phyloP scores from a whole-genome alignment of 37 sponge, comb jelly and placozoan genomes.

The Chondrilla cf. caribensis region DNA sequence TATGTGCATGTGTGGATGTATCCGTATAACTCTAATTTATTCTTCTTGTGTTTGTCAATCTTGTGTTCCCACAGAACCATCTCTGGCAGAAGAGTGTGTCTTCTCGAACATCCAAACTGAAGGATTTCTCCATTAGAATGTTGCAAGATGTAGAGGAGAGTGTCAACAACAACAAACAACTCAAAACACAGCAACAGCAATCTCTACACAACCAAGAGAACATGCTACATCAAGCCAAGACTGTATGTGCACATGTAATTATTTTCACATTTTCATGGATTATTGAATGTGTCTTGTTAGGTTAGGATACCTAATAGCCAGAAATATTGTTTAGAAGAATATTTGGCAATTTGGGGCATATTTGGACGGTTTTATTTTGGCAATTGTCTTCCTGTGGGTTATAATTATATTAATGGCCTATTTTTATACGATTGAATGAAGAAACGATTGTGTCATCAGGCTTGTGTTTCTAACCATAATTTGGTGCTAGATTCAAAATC shows the following conservation, averaged over 20 bases:
- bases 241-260: background rate
- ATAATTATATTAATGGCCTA: too few species aligned
- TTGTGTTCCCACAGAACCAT: constrained; percentile 4
- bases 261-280: background rate
- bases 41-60: too few species aligned
- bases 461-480: too few species aligned
- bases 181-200: background rate
- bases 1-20: background rate
- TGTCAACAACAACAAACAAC: background rate
- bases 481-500: too few species aligned
- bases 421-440: too few species aligned
- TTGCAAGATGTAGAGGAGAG: background rate
- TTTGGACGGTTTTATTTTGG: too few species aligned
- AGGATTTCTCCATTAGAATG: background rate
- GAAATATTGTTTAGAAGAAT: too few species aligned
- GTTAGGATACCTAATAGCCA: too few species aligned
- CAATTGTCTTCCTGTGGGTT: too few species aligned
- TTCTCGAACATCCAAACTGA: background rate
- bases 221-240: background rate
- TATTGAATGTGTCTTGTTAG: too few species aligned
- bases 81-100: background rate
- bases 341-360: too few species aligned
- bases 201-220: background rate
- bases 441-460: too few species aligned
- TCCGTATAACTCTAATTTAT: background rate